Percentiles rank a stretch among this genome's conserved stretches.
phyloP scores from a whole-genome alignment of 2,797 vertebrate species.

The Phylloscopus collybita region DNA sequence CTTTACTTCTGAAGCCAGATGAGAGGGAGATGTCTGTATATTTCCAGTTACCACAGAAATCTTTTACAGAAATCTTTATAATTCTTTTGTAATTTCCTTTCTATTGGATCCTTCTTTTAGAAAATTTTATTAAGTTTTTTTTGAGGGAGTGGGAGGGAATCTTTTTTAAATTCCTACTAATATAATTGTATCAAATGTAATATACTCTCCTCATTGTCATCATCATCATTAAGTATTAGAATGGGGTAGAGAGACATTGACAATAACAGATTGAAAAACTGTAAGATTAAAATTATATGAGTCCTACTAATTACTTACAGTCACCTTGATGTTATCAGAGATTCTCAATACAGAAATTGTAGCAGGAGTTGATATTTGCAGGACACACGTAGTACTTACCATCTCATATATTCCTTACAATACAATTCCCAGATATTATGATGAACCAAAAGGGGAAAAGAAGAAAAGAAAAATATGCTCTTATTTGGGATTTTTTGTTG shows the following conservation, averaged over 20 bases:
- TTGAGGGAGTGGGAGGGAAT: not conserved
- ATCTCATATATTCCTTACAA: not conserved
- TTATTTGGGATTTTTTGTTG: not conserved
- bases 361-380: not conserved
- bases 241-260: not conserved
- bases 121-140: not conserved
- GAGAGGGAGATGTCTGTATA: not conserved
- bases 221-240: not conserved
- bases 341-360: not conserved
- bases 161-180: not conserved
- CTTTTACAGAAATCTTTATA: not conserved
- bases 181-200: not conserved
- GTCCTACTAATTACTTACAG: not conserved
- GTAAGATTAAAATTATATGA: not conserved
- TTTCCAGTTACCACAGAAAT: not conserved
- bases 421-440: not conserved
- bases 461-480: not conserved
- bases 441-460: not conserved
- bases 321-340: not conserved
- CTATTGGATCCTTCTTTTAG: not conserved
- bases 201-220: not conserved
- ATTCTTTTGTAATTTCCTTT: not conserved
- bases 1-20: not conserved
- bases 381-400: not conserved
- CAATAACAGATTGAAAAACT: not conserved